Evolutionary conservation across 1,140 invertebrate genomes (phyloP), one percentile per base, ranked within the genome.

Genomic region (Scaptomyza hsui): DNA sequence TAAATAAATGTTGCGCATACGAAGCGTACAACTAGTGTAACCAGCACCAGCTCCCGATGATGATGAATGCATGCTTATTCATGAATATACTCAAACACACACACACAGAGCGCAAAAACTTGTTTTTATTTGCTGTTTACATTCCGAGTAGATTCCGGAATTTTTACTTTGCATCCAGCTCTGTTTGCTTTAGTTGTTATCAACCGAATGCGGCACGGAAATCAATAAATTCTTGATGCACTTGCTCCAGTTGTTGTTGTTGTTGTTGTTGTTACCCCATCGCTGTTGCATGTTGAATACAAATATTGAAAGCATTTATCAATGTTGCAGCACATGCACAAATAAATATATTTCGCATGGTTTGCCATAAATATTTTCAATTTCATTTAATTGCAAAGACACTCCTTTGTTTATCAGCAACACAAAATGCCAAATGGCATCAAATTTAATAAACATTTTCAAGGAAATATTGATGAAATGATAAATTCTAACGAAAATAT

Each of bases 201-300:
- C 57, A 41, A 53, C 49, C 53, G 45, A 65, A 77, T 9, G 48
- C 18, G 35, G 44, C 42, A 44, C 6, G 32, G 39, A 68, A 83
- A 85, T 83, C 75, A 75, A 83, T 83, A 85, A 73, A 73, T 79
- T 75, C 67, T 79, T 60, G 71, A 41, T 47, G 12, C 5, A 21
- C 2, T 47, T 47, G 12, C n/a, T n/a, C n/a, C n/a, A n/a, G n/a
- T 47, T 47, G 26, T 29, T 29, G 26, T 29, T n/a, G 42, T 10
- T 21, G 32, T 15, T 42, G 41, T 26, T 52, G 67, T 9, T 29
- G 26, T 7, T 26, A 4, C 24, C 5, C 24, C 26, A n/a, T 29
- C 7, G 26, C 26, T 9, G 26, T 29, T 29, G 26, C 26, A 10
- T 10, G 45, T 32, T 49, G 60, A 69, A 78, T 78, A 75, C 65